Base-by-base conservation (phyloP, 2,797 vertebrate species). In the Leptodactylus fallax region DNA sequence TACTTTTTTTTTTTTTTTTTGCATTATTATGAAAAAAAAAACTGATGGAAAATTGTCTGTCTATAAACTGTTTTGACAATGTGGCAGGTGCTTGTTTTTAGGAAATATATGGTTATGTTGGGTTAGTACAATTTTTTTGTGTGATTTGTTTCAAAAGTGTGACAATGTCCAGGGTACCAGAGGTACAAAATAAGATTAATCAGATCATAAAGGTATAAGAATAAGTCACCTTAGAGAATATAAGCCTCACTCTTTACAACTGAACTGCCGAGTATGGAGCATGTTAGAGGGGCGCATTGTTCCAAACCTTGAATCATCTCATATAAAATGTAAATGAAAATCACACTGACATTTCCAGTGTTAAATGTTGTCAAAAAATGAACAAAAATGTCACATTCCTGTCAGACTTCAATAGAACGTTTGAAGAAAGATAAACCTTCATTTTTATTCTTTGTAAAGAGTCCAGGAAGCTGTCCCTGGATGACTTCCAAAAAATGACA, bases 371-470 rank as follows among this genome's bases (percentile, higher is more conserved):
- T 58, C 77, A 13, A 58, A 21, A 60, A 61, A 49, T 76, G 72
- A 51, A 72, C 36, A 21, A 49, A 76, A 76, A 76, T 76, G 72
- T 76, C 72, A 76, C 45, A 76, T 76, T 21, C 72, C 45, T 21
- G 19, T 76, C 45, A 27, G 56, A 63, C 77, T 55, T 76, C 47
- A 76, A 51, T 49, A 76, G 21, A 76, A 51, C 21, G 47, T 76
- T 76, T 53, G 76, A 25, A 81, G 79, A 60, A 36, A 58, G 79
- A 60, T 81, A 81, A 81, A 81, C 55, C n/a, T 81, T 58, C 36
- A 84, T 85, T 80, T 81, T 79, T 80, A 7, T 90, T 82, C 58
- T 12, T 85, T 89, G 91, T 5, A 12, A 79, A 8, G 1, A 79
- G 81, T 81, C 0, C 19, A 69, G 84, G 47, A 51, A n/a, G 72